Evolutionary conservation across 2,888 invertebrate genomes (phyloP).

Genomic region (Apodemia duryi): DNA sequence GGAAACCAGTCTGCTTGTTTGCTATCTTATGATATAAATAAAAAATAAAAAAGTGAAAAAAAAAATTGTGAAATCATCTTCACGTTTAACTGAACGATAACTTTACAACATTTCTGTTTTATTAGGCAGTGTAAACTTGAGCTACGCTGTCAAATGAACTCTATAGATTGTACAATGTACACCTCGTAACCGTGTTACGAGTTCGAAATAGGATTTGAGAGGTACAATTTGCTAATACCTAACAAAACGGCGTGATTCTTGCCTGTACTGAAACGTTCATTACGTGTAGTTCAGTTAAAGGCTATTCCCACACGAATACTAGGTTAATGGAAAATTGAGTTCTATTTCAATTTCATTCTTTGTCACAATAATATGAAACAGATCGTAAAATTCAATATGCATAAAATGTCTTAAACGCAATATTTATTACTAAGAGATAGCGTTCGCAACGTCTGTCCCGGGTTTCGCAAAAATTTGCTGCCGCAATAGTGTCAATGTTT

Average conservation of each 20-base stretch:
- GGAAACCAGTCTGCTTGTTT: no score
- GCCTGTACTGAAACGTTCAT: conserved; percentile 46
- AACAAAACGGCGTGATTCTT: conserved; percentile 50
- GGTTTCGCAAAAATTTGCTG: no score
- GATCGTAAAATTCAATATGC: no score
- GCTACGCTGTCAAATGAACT: conserved; percentile 38
- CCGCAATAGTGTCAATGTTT: no score
- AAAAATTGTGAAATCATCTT: neutral
- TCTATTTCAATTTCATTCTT: neutral
- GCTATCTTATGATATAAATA: no score
- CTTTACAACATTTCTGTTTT: neutral
- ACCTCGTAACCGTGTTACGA: conserved; percentile 14
- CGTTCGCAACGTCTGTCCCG: no score
- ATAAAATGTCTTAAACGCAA: no score
- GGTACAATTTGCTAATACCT: conserved; percentile 61
- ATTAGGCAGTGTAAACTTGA: neutral
- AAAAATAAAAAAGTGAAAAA: neutral
- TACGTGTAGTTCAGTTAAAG: conserved; percentile 37
- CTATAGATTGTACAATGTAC: conserved; percentile 35
- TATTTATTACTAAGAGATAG: no score
- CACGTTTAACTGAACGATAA: neutral
- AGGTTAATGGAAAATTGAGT: neutral
- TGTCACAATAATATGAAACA: no score
- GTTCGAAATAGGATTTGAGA: conserved; percentile 48
- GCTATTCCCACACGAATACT: neutral